These are phyloP conservation scores for Xanthia togata DNA, from an alignment of 2,888 invertebrate species.

Conservation along the genomic window DNA sequence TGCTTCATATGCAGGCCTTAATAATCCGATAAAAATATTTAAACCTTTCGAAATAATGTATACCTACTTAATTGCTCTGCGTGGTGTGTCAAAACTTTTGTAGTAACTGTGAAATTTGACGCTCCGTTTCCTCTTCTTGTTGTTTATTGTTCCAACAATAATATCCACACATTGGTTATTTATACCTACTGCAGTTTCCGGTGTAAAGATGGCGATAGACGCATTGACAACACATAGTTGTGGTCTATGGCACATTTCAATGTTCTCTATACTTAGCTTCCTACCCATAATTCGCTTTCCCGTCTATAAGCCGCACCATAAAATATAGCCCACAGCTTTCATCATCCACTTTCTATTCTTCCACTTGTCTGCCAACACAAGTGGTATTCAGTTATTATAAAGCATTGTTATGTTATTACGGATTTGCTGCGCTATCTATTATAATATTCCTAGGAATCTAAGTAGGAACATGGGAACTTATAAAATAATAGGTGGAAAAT, in stretches of 20 bases:
- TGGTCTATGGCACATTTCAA: conserved; percentile 5
- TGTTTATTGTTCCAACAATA: conserved; percentile 43
- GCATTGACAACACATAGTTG: too few relatives aligned
- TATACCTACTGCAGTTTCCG: conserved; percentile 8
- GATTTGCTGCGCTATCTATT: conserved; percentile 46
- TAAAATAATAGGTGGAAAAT: too few relatives aligned
- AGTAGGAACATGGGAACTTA: background rate
- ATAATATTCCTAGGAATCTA: conserved; percentile 24
- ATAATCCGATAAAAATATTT: background rate
- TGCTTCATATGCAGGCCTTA: background rate
- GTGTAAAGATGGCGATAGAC: background rate
- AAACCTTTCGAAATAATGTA: conserved; percentile 11
- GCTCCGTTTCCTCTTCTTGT: conserved; percentile 39
- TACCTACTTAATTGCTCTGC: conserved; percentile 26
- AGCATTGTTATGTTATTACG: conserved; percentile 54
- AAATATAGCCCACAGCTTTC: conserved; percentile 44
- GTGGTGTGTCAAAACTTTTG: conserved; percentile 28
- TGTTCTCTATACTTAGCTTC: conserved; percentile 7
- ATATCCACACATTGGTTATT: conserved; percentile 18
- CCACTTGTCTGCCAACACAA: conserved; percentile 22
- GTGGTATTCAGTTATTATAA: conserved; percentile 29
- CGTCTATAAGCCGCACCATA: conserved; percentile 17
- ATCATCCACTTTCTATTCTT: conserved; percentile 50
- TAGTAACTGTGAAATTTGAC: conserved; percentile 45
- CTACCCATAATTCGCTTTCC: conserved; percentile 41